Percentiles rank a stretch among this genome's conserved stretches.
Conservation (phyloP, 1,140 invertebrate species). For the Drosophila mojavensis region DNA sequence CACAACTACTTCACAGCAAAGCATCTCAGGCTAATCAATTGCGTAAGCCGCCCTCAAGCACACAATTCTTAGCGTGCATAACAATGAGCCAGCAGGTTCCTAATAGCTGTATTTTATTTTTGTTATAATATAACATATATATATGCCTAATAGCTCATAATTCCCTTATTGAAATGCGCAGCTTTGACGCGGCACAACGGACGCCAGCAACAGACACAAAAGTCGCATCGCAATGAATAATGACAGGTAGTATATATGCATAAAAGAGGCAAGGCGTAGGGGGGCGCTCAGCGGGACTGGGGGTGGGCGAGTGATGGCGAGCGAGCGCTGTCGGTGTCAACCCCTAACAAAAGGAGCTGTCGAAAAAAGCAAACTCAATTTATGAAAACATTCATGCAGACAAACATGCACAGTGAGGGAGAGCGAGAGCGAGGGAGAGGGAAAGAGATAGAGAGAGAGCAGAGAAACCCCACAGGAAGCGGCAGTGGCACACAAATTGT, state of each 20-base stretch:
- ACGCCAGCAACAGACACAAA: conserved; percentile 26
- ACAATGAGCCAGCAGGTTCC: conserved; percentile 11
- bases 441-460: not conserved
- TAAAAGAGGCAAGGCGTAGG: not conserved
- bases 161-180: conserved; percentile 62
- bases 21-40: conserved; percentile 45
- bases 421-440: too few species aligned
- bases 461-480: conserved; percentile 5
- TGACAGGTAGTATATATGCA: conserved; percentile 53
- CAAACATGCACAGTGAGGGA: conserved; percentile 20
- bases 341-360: conserved; percentile 52
- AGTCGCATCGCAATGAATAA: conserved; percentile 33
- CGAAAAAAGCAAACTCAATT: conserved; percentile 77
- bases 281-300: not conserved
- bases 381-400: conserved; percentile 65
- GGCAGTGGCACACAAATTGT: conserved; percentile 51
- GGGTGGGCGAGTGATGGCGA: not conserved
- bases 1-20: conserved; percentile 1
- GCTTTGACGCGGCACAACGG: not conserved
- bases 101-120: conserved; percentile 24
- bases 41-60: conserved; percentile 40
- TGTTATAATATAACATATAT: conserved; percentile 19
- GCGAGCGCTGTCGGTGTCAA: conserved; percentile 11
- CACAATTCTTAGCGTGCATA: conserved; percentile 27
- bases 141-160: conserved; percentile 65